Conservation (phyloP, 1,140 invertebrate species). For the Dendroctonus valens region DNA sequence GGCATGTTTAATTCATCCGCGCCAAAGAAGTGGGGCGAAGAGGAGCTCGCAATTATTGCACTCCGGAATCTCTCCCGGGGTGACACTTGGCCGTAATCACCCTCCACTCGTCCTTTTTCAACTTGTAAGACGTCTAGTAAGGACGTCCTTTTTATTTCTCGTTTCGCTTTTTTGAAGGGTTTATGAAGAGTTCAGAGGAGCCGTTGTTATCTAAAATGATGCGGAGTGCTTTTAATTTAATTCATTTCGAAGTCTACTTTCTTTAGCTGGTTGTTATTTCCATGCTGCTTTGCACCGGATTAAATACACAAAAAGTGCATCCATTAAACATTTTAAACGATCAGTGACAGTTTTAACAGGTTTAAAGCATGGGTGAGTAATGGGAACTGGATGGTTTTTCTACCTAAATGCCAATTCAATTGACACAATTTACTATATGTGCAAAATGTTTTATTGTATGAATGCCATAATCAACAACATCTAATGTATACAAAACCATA, state of each 20-base stretch:
- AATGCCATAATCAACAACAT: too few relatives aligned
- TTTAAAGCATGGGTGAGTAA: too few relatives aligned
- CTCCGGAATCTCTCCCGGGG: constrained; percentile 47
- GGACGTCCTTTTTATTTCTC: constrained; percentile 25
- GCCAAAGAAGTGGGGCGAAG: constrained; percentile 17
- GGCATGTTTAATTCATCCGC: constrained; percentile 48
- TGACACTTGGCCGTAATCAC: constrained; percentile 49
- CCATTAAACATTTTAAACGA: too few relatives aligned
- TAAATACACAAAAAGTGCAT: too few relatives aligned
- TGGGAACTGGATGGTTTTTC: too few relatives aligned
- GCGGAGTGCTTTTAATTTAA: constrained; percentile 16
- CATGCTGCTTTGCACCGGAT: too few relatives aligned
- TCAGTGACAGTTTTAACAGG: too few relatives aligned
- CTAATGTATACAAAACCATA: too few relatives aligned
- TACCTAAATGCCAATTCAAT: too few relatives aligned
- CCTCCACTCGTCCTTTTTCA: constrained; percentile 32
- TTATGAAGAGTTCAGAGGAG: constrained; percentile 28
- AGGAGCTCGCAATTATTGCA: constrained; percentile 48
- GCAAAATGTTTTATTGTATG: too few relatives aligned
- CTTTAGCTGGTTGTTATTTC: too few relatives aligned
- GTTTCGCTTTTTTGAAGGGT: constrained; percentile 29
- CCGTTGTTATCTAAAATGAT: constrained; percentile 16
- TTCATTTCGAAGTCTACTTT: constrained; percentile 4
- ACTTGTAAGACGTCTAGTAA: constrained; percentile 17
- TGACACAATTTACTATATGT: too few relatives aligned